Percentiles rank a stretch among this genome's conserved stretches.
Evolutionary conservation across 2,113 vertebrate species (phyloP).

Genomic region (Corythoichthys haematopterus): DNA sequence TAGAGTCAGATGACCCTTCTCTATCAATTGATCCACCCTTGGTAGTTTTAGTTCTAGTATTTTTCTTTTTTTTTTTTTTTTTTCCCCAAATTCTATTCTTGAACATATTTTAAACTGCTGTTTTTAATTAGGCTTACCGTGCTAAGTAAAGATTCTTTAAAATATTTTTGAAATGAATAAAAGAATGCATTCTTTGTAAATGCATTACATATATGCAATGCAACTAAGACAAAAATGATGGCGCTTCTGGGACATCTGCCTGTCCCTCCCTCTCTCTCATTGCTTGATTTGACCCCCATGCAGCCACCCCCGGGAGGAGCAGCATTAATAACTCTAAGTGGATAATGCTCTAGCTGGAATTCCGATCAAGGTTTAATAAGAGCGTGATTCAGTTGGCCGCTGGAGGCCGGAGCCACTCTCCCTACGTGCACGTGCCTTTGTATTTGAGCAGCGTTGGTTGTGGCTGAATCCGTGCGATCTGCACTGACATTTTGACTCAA

Average conservation of each 20-base stretch:
- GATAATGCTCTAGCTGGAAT: slow-evolving; percentile 72
- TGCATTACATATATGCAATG: slow-evolving; percentile 3
- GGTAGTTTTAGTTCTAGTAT: too few relatives aligned
- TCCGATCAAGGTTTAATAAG: slow-evolving; percentile 72
- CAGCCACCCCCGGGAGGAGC: slow-evolving; percentile 58
- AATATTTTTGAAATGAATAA: too few relatives aligned
- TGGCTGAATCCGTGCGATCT: slow-evolving; percentile 1
- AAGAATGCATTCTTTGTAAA: not conserved
- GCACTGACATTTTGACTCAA: slow-evolving; percentile 4
- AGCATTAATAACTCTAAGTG: slow-evolving; percentile 77
- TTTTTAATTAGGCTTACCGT: too few relatives aligned
- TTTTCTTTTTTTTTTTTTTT: too few relatives aligned
- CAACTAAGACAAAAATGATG: slow-evolving; percentile 27
- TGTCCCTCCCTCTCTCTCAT: slow-evolving; percentile 3
- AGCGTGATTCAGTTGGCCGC: slow-evolving; percentile 61
- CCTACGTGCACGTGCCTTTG: slow-evolving; percentile 12
- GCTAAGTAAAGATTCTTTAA: too few relatives aligned
- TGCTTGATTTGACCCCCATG: slow-evolving; percentile 48
- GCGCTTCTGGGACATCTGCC: slow-evolving; percentile 23
- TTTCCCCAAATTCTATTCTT: too few relatives aligned
- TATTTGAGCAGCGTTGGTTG: slow-evolving; percentile 26
- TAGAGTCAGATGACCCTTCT: too few relatives aligned
- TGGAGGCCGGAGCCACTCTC: slow-evolving; percentile 49
- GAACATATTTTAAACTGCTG: too few relatives aligned
- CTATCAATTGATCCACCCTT: too few relatives aligned